Evolutionary conservation across 2,888 invertebrate genomes (phyloP), one percentile per base, ranked within the genome.

Genomic region (Volucella inanis): DNA sequence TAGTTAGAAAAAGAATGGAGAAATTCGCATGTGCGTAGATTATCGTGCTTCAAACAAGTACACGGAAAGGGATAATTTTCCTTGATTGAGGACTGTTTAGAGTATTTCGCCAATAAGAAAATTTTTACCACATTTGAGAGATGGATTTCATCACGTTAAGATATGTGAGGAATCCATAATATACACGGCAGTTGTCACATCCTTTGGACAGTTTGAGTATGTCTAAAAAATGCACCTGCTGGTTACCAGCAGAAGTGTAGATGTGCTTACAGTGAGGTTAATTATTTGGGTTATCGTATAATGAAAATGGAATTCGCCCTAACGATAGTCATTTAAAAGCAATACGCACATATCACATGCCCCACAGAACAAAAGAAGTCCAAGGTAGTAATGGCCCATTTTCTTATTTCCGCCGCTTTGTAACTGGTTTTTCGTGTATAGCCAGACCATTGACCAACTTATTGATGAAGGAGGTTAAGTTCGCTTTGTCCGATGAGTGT

Each of bases 101-200:
- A 71, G 75, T 3, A 3, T 77, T 77, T 15, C 14, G 12, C 14
- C 79, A 10, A 78, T 82, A 8, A 82, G 81, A n/a, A 72, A 83
- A 50, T 72, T 67, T 55, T 31, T 83, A 11, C 77, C 71, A 11
- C 41, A 59, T 11, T 54, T n/a, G n/a, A n/a, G n/a, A n/a, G n/a
- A n/a, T n/a, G n/a, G n/a, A n/a, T n/a, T n/a, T n/a, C n/a, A n/a
- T n/a, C 1, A 2, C 74, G 3, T 65, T 88, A 1, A 18, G 18
- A 18, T 18, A 18, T 18, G 2, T 18, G 18, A 18, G 18, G 18
- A 18, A 18, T 87, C 88, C 1, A 74, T 81, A 1, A 86, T 83
- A 39, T 88, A 70, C 43, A 88, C 87, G 0, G 65, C 87, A 9
- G 87, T 88, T 75, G 88, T 88, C 2, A 88, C 87, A 3, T 87